Base-by-base conservation (phyloP, 2,797 vertebrate species). In the Molossus alvarezi region DNA sequence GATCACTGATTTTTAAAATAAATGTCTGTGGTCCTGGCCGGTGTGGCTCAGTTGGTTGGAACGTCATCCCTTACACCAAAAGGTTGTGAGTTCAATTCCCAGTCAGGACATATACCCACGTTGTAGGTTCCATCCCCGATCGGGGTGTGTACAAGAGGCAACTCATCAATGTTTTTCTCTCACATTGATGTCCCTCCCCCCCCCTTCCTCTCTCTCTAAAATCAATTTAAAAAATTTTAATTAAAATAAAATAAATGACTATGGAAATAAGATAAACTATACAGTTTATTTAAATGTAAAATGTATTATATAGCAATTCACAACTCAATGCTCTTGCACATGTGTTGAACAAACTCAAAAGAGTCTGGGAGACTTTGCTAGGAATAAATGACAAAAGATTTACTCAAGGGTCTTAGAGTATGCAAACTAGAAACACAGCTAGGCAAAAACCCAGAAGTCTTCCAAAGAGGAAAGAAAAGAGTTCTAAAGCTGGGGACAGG, bases 1-100 rank as follows among this genome's bases (percentile, higher is more conserved):
- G 29, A 11, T 62, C 60, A 71, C 6, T 73, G n/a, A 67, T 62
- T 88, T 94, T 90, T 33, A 41, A 80, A 92, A 87, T 67, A 72
- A 58, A 87, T 3, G 4, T 72, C 20, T 77, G 33, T 81, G 45
- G 27, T 45, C 41, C 41, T 45, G 41, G 41, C 41, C 6, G 41
- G 41, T 45, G 41, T 45, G 41, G 41, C 41, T 45, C 41, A 45
- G 41, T 45, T 45, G 41, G 41, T 45, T 45, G 41, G 41, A 45
- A 6, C 3, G 6, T 45, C 41, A 45, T 45, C 41, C 6, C 41
- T 6, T 45, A 45, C 41, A 45, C 41, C 41, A 45, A 45, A 45
- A 45, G 41, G 41, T 45, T 45, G 41, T 45, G 41, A 6, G 41
- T 45, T 45, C 41, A 45, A 45, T 45, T 45, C 41, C 41, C 41